These are phyloP conservation scores for Parauchenoglanis ngamensis DNA, from an alignment of 2,797 vertebrate genomes.

Conservation along the genomic window DNA sequence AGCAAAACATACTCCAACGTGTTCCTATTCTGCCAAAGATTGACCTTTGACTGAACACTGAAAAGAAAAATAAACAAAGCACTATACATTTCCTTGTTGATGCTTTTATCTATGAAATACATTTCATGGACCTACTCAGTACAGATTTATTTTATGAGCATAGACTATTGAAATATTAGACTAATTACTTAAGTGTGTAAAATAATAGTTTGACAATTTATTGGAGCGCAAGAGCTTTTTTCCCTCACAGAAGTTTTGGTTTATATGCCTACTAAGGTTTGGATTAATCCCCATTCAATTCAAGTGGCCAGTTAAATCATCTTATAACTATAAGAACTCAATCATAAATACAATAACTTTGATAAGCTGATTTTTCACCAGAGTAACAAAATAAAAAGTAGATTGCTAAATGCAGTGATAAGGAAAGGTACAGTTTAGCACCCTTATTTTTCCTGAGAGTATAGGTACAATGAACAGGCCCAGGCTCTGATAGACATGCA, in stretches of 20 bases:
- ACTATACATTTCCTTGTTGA: background rate
- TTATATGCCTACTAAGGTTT: background rate
- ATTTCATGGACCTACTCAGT: no score
- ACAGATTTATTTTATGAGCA: no score
- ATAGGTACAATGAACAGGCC: no score
- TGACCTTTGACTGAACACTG: background rate
- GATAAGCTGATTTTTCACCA: background rate
- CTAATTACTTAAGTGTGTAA: no score
- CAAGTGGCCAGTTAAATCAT: background rate
- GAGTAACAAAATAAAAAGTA: no score
- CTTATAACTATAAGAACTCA: background rate
- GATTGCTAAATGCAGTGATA: no score
- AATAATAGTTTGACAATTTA: background rate
- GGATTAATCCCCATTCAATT: background rate
- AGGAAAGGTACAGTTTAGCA: no score
- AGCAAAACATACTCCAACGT: background rate
- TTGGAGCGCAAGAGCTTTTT: background rate
- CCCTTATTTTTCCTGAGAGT: no score
- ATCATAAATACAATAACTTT: background rate
- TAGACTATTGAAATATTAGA: no score
- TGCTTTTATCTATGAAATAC: background rate
- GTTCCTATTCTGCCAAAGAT: background rate
- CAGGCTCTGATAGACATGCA: no score
- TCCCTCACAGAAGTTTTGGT: background rate
- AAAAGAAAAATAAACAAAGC: background rate